These are phyloP conservation scores for Dolichallabes microphthalmus DNA, from an alignment of 2,113 vertebrate species.

Conservation along the genomic window DNA sequence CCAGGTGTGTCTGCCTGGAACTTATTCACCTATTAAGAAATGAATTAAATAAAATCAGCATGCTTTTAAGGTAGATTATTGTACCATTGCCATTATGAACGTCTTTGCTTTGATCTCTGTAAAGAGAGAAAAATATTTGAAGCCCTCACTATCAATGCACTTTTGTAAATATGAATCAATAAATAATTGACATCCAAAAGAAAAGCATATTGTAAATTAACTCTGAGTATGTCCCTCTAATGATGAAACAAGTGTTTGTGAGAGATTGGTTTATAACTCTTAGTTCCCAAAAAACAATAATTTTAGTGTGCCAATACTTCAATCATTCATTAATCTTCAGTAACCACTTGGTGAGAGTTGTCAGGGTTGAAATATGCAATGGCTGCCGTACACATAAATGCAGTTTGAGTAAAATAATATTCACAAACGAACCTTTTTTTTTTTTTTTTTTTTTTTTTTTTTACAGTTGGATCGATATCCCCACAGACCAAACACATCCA, in stretches of 20 bases:
- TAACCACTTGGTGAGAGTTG: not conserved
- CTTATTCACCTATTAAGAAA: slow-evolving; percentile 53
- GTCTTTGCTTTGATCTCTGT: slow-evolving; percentile 43
- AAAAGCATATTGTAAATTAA: slow-evolving; percentile 60
- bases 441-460: too few relatives aligned
- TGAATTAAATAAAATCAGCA: slow-evolving; percentile 68
- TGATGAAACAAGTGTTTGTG: not conserved
- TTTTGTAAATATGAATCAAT: slow-evolving; percentile 62
- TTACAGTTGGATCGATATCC: not conserved
- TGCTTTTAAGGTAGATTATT: slow-evolving; percentile 72
- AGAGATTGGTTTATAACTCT: not conserved
- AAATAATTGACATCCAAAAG: slow-evolving; percentile 64
- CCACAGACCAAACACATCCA: not conserved
- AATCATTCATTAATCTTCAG: not conserved
- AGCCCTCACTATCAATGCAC: slow-evolving; percentile 70
- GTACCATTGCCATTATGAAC: slow-evolving; percentile 55
- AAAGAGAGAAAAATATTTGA: slow-evolving; percentile 72
- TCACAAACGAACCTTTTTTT: not conserved
- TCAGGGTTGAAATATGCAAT: not conserved
- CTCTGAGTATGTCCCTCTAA: not conserved
- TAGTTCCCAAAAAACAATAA: not conserved
- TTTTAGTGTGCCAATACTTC: not conserved
- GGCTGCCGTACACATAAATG: not conserved
- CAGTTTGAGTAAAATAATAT: too few relatives aligned
- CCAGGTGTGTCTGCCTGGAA: slow-evolving; percentile 61